A percentile compares a stretch with the other conserved stretches of the same genome.
Evolutionary conservation across 1,140 invertebrate species (phyloP).

Genomic region (Leguminivora glycinivorella): DNA sequence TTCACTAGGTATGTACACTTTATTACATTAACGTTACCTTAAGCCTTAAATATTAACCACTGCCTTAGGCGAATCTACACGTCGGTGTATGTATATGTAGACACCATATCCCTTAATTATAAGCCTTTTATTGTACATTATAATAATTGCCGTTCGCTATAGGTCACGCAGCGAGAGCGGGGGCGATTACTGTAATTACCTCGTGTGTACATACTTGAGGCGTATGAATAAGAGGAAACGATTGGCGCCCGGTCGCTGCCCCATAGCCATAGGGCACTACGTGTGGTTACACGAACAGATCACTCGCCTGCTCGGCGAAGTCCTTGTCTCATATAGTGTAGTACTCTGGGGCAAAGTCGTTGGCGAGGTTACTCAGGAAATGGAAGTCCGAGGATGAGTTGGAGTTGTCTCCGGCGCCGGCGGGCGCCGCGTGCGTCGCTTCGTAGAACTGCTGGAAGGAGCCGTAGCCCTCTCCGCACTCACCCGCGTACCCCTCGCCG

Average conservation of each 20-base stretch:
- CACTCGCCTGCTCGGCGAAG: conserved; percentile 72
- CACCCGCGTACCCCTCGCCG: conserved; percentile 79
- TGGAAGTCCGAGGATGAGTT: conserved; percentile 95
- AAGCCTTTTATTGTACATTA: conserved; percentile 28
- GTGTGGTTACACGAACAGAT: conserved; percentile 72
- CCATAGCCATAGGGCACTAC: conserved; percentile 34
- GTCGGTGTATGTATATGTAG: conserved; percentile 18
- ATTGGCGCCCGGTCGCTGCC: neutral
- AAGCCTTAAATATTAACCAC: conserved; percentile 32
- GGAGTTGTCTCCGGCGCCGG: conserved; percentile 85
- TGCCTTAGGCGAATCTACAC: conserved; percentile 24
- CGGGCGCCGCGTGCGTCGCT: conserved; percentile 76
- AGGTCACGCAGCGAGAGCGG: conserved; percentile 9
- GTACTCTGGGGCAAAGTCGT: conserved; percentile 94
- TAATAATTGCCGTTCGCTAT: conserved; percentile 4
- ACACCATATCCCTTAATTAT: conserved; percentile 24
- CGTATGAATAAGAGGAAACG: neutral
- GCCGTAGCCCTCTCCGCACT: conserved; percentile 82
- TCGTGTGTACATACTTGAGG: neutral
- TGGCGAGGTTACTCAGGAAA: conserved; percentile 93
- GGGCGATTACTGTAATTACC: neutral
- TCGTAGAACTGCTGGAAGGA: conserved; percentile 87
- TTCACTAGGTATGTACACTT: conserved; percentile 68
- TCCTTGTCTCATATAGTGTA: conserved; percentile 88
- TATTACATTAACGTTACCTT: conserved; percentile 58